Evolutionary conservation across 2,888 invertebrate species (phyloP).

Genomic region (Meandrusa payeni): DNA sequence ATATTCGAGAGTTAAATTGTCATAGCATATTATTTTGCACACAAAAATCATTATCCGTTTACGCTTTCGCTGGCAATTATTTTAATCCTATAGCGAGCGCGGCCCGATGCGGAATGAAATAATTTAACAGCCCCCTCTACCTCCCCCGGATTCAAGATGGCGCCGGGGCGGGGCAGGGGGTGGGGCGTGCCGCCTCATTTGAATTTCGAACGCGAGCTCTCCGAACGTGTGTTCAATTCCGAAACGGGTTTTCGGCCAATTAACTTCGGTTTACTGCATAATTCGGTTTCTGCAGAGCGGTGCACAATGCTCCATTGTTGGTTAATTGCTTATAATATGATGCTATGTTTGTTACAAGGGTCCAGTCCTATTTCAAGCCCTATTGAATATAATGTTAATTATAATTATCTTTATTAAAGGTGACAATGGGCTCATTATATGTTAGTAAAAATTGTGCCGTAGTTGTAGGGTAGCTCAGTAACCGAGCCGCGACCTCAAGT

Average conservation of each 20-base stretch:
- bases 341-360: slow-evolving; percentile 30
- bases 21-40: slow-evolving; percentile 70
- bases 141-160: slow-evolving; percentile 72
- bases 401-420: too few relatives aligned
- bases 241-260: slow-evolving; percentile 75
- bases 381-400: too few relatives aligned
- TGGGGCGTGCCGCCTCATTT: slow-evolving; percentile 78
- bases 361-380: too few relatives aligned
- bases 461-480: too few relatives aligned
- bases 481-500: too few relatives aligned
- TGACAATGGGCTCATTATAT: too few relatives aligned
- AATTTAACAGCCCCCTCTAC: slow-evolving; percentile 74
- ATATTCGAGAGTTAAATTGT: slow-evolving; percentile 49
- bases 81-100: slow-evolving; percentile 77
- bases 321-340: slow-evolving; percentile 52
- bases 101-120: slow-evolving; percentile 78
- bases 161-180: slow-evolving; percentile 73
- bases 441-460: too few relatives aligned
- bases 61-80: slow-evolving; percentile 78
- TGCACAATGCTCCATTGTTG: slow-evolving; percentile 60
- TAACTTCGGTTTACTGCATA: slow-evolving; percentile 61
- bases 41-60: slow-evolving; percentile 78
- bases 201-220: slow-evolving; percentile 76
- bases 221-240: slow-evolving; percentile 72
- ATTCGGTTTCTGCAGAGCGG: slow-evolving; percentile 59